phyloP scores from a whole-genome alignment of 2,113 vertebrate species.

The Noctilio leporinus region DNA sequence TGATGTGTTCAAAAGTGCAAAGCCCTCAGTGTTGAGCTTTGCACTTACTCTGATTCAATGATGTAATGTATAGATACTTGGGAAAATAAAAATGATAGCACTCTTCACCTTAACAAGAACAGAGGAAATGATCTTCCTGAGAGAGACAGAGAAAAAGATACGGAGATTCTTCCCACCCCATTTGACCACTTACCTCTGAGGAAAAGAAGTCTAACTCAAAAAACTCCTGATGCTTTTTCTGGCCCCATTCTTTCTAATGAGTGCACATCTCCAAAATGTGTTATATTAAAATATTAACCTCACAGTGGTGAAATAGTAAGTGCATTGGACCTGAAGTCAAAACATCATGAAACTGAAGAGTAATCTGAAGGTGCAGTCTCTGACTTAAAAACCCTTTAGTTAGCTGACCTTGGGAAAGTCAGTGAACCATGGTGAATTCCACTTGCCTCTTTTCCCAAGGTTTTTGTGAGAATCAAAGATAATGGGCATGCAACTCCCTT shows the following conservation, averaged over 20 bases:
- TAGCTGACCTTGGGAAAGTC: not conserved
- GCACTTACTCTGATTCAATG: not conserved
- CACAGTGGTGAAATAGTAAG: not conserved
- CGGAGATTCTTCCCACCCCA: not conserved
- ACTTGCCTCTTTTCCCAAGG: not conserved
- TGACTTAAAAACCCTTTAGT: not conserved
- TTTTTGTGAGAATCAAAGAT: not conserved
- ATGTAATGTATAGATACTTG: not conserved
- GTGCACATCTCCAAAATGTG: not conserved
- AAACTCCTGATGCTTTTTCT: not conserved
- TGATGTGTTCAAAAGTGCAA: constrained; percentile 47
- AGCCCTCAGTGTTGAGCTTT: constrained; percentile 34
- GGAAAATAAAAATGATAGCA: constrained; percentile 16
- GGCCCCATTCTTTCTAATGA: not conserved
- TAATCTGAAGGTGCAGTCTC: not conserved
- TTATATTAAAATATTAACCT: not conserved
- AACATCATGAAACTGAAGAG: not conserved
- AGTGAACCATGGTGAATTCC: not conserved
- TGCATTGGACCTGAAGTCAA: not conserved
- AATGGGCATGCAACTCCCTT: not conserved
- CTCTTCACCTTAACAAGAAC: not conserved
- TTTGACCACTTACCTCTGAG: not conserved
- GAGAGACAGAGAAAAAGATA: not conserved
- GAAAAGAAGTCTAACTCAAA: not conserved
- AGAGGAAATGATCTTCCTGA: not conserved